Evolutionary conservation across 2,113 vertebrate species (phyloP).

Genomic region (Zootoca vivipara): DNA sequence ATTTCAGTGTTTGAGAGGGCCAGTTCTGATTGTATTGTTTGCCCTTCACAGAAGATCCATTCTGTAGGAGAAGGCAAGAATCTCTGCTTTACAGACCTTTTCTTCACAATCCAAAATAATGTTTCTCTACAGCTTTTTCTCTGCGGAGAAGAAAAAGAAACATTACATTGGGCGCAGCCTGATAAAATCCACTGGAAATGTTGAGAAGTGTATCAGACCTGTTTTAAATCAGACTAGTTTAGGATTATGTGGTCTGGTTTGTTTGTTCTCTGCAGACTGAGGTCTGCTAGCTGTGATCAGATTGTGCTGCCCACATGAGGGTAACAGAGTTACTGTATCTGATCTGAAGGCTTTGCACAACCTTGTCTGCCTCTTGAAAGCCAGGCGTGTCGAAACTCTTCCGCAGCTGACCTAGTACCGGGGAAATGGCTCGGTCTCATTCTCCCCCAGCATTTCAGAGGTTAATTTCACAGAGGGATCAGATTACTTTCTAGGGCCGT

Average conservation of each 20-base stretch:
- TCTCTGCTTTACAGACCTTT: not conserved
- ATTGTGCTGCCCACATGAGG: not conserved
- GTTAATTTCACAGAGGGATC: constrained; percentile 82
- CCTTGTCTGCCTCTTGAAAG: constrained; percentile 43
- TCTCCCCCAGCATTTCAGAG: constrained; percentile 73
- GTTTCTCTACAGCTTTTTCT: not conserved
- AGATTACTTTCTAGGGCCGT: constrained; percentile 76
- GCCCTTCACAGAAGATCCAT: not conserved
- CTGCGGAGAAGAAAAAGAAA: not conserved
- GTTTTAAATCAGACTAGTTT: not conserved
- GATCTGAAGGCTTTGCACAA: constrained; percentile 49
- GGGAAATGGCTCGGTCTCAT: constrained; percentile 67
- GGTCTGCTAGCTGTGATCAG: not conserved
- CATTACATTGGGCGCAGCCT: not conserved
- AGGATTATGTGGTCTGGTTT: not conserved
- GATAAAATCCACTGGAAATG: not conserved
- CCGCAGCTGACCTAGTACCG: constrained; percentile 69
- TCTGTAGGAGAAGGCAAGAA: not conserved
- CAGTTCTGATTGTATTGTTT: not conserved
- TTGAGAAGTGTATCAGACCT: not conserved
- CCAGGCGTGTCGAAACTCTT: constrained; percentile 48
- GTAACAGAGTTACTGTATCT: constrained; percentile 23
- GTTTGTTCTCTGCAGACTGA: not conserved
- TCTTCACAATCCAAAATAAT: not conserved
- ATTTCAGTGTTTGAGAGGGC: not conserved